These are phyloP conservation scores for Periparus ater DNA, from an alignment of 2,797 vertebrate genomes.

Conservation along the genomic window DNA sequence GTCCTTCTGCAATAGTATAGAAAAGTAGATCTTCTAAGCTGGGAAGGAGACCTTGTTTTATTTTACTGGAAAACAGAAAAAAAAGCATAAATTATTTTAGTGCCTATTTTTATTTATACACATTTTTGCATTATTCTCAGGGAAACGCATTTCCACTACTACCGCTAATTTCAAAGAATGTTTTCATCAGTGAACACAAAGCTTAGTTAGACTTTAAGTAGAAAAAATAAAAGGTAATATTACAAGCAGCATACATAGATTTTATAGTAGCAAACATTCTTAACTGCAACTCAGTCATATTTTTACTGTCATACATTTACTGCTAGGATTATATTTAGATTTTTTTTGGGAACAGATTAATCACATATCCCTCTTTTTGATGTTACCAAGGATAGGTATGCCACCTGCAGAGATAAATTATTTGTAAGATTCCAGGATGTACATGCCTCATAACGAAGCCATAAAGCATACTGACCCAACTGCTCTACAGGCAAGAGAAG, in stretches of 20 bases:
- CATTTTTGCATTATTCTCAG: background rate
- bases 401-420: background rate
- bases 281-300: background rate
- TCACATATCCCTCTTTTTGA: background rate
- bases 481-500: background rate
- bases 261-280: background rate
- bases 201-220: background rate
- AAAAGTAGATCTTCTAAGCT: conserved; percentile 98
- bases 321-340: background rate
- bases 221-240: background rate
- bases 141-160: background rate
- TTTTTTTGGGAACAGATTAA: background rate
- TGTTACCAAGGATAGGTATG: background rate
- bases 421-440: background rate
- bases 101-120: background rate
- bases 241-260: background rate
- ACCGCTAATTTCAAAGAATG: background rate
- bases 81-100: background rate
- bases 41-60: conserved; percentile 91
- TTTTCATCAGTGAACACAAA: background rate
- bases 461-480: background rate
- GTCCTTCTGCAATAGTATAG: conserved; percentile 98
- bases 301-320: background rate
- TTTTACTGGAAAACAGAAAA: conserved; percentile 80
- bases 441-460: background rate